A percentile compares a stretch with the other conserved stretches of the same genome.
Conservation (phyloP, 1,140 invertebrate genomes). For the Brachionus plicatilis region DNA sequence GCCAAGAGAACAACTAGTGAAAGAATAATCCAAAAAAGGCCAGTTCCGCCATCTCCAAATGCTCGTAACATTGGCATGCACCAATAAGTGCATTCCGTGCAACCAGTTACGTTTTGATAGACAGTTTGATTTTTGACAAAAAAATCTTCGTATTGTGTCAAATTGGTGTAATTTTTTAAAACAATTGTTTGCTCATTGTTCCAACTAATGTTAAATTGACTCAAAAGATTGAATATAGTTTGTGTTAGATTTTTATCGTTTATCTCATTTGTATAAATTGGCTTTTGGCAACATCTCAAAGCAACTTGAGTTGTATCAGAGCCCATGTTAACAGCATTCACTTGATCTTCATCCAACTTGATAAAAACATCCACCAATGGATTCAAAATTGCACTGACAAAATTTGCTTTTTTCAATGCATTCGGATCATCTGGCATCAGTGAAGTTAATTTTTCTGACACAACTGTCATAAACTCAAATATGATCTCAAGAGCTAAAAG, state of each 20-base stretch:
- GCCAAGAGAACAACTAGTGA: not conserved
- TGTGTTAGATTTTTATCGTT: not conserved
- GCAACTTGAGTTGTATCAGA: not conserved
- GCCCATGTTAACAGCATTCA: not conserved
- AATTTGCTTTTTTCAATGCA: slow-evolving; percentile 44
- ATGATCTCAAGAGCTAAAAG: slow-evolving; percentile 56
- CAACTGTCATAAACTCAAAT: slow-evolving; percentile 42
- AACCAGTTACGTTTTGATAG: not conserved
- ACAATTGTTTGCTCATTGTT: not conserved
- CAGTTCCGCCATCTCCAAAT: slow-evolving; percentile 12
- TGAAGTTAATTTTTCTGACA: slow-evolving; percentile 20
- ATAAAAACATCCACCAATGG: not conserved
- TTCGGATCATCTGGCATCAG: slow-evolving; percentile 43
- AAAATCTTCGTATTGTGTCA: not conserved
- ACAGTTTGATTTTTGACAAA: not conserved
- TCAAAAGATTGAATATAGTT: not conserved
- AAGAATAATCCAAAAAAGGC: slow-evolving; percentile 14
- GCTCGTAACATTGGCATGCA: not conserved
- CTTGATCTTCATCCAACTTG: not conserved
- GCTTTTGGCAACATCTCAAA: not conserved
- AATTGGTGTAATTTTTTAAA: not conserved
- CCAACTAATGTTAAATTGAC: not conserved
- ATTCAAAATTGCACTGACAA: not conserved
- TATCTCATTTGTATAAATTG: not conserved
- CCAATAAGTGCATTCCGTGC: not conserved